phyloP scores from a whole-genome alignment of 1,140 invertebrate genomes.

The Aporrectodea caliginosa region DNA sequence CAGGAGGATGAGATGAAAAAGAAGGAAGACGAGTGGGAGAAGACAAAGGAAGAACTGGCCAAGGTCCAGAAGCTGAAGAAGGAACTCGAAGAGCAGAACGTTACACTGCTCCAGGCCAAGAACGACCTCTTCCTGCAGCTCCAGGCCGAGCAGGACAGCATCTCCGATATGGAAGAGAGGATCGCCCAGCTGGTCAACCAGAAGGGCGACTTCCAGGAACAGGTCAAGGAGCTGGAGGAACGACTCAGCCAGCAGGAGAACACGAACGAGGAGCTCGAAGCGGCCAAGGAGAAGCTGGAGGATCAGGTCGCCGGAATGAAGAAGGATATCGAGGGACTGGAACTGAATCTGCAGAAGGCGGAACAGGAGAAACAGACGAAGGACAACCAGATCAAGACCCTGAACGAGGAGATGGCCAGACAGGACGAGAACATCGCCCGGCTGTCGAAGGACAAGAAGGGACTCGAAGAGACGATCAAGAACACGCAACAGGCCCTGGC shows the following conservation, averaged over 20 bases:
- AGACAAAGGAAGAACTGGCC: slow-evolving; percentile 87
- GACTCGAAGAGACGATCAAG: slow-evolving; percentile 87
- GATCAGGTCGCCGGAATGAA: slow-evolving; percentile 86
- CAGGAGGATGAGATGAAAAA: slow-evolving; percentile 98
- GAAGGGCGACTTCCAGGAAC: slow-evolving; percentile 92
- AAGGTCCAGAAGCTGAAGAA: slow-evolving; percentile 94
- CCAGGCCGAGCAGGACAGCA: slow-evolving; percentile 83
- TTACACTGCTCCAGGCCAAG: slow-evolving; percentile 82
- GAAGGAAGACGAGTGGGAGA: slow-evolving; percentile 90
- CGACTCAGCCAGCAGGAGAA: slow-evolving; percentile 92
- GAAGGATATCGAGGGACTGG: slow-evolving; percentile 94
- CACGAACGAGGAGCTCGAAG: slow-evolving; percentile 83
- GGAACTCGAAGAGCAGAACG: slow-evolving; percentile 89
- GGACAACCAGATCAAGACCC: slow-evolving; percentile 97
- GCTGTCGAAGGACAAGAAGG: slow-evolving; percentile 98
- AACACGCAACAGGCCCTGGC: slow-evolving; percentile 95
- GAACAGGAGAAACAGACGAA: slow-evolving; percentile 93
- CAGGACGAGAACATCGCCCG: slow-evolving; percentile 99
- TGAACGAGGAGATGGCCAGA: slow-evolving; percentile 91
- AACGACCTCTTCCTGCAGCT: slow-evolving; percentile 79
- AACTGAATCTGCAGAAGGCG: slow-evolving; percentile 77
- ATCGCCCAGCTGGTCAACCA: slow-evolving; percentile 87
- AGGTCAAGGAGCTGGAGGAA: slow-evolving; percentile 94
- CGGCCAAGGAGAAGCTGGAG: slow-evolving; percentile 92
- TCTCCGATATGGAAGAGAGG: slow-evolving; percentile 46